Evolutionary conservation across 1,140 invertebrate species (phyloP), one percentile per base, ranked within the genome.

Genomic region (Apis cerana): DNA sequence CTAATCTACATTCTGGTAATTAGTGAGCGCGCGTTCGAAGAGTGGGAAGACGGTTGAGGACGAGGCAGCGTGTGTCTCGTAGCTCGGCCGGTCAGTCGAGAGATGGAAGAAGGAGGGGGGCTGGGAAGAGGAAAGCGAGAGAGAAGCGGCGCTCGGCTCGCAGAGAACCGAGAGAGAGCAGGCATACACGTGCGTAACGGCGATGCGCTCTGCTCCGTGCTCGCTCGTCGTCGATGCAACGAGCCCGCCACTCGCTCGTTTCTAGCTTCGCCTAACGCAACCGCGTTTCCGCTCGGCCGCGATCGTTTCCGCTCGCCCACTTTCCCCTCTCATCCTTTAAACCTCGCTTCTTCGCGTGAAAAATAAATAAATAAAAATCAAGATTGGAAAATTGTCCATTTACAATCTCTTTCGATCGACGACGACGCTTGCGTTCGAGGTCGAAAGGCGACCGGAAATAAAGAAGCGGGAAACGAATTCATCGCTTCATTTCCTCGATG

Each of bases 281-380:
- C 82, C 85, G 84, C 83, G 77, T 89, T 90, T 90, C 88, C 88
- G 87, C 23, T 75, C 72, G 68, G 52, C 65, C 83, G 79, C 68
- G 76, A 72, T 77, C 80, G 80, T 78, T 88, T 88, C 85, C 86
- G 82, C 58, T 84, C 67, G 70, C 62, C 64, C 59, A 75, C 82
- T 79, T 76, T 68, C 15, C 81, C 80, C 71, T 67, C 70, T 4
- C 56, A 62, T 43, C 59, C 69, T 33, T 33, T 33, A 33, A n/a
- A n/a, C n/a, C n/a, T 33, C 75, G 56, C 78, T 23, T 71, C 52
- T 75, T 71, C 27, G 19, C 50, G 23, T 61, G 48, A 52, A 27
- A 33, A 33, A 33, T 33, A 33, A 33, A 33, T 33, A 33, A 33
- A 33, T 33, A 33, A 33, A 33, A 43, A 43, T 43, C 4, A 7